Evolutionary conservation across 2,888 invertebrate species (phyloP).

Genomic region (Leucoptera coffeella): DNA sequence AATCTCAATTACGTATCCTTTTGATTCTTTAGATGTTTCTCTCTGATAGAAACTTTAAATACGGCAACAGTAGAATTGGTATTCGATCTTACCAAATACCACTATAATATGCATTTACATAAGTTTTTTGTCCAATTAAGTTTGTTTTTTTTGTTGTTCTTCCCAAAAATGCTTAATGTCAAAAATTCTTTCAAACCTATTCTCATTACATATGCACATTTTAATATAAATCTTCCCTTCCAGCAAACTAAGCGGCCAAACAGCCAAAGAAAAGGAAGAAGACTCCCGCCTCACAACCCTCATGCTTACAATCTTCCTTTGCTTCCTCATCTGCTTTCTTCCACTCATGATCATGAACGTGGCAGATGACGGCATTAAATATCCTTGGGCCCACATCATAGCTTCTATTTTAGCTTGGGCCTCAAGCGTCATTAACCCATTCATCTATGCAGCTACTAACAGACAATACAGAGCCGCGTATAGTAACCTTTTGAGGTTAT

Average conservation of each 20-base stretch:
- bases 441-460: conserved; percentile 87
- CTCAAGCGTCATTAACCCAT: conserved; percentile 82
- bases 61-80: too few relatives aligned
- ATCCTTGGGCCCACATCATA: conserved; percentile 73
- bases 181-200: neutral
- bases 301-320: conserved; percentile 83
- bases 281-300: conserved; percentile 77
- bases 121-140: too few relatives aligned
- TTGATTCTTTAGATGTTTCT: too few relatives aligned
- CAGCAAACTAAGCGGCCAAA: conserved; percentile 45
- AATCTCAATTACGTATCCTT: too few relatives aligned
- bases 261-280: conserved; percentile 53
- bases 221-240: conserved; percentile 6
- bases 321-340: conserved; percentile 80
- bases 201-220: neutral
- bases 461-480: conserved; percentile 68
- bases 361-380: conserved; percentile 66
- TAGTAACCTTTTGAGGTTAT: conserved; percentile 43
- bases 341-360: conserved; percentile 87
- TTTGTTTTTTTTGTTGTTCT: too few relatives aligned
- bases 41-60: too few relatives aligned
- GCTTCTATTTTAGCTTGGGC: conserved; percentile 87
- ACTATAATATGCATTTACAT: too few relatives aligned
- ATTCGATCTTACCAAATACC: too few relatives aligned
- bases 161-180: neutral